Evolutionary conservation across 2,113 vertebrate genomes (phyloP), one percentile per base, ranked within the genome.

Genomic region (Speoplatyrhinus poulsoni): DNA sequence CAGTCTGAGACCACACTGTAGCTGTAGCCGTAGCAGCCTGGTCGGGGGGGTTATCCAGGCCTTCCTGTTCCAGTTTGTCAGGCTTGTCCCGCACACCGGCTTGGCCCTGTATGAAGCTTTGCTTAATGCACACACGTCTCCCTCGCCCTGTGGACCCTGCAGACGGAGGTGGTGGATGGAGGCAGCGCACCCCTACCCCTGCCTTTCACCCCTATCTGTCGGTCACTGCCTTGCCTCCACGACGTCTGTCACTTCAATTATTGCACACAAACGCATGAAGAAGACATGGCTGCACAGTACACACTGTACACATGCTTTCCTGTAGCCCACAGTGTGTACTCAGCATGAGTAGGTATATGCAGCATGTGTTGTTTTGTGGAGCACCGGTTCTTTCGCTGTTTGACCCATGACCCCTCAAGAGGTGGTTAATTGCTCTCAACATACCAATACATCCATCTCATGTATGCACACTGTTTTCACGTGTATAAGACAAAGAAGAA

Each of bases 241-340:
- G 69, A 13, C 11, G 71, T 65, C 72, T 85, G 58, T 76, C 70
- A 52, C 19, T 80, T 91, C 73, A 89, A 91, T 91, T 80, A 91
- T 89, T 89, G 62, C 91, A 72, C 65, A 79, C 69, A 63, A 9
- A 54, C 75, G 19, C 64, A 72, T 7, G 46, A 74, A 47, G 36
- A n/a, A 60, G 62, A 81, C 26, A 62, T 3, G 12, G 67, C 63
- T 8, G 52, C 69, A 67, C 4, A n/a, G 17, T 63, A 17, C 33
- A 54, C 32, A 59, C 47, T 59, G 48, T 65, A 36, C 66, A 46
- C 46, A 54, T 73, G 50, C 17, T 3, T 15, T 16, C 15, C 50
- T n/a, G 50, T n/a, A 10, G 53, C 15, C 26, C 26, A 2, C 26
- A 26, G 26, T 26, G 26, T 26, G 26, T 26, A 26, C 26, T 26